Conservation (phyloP, 2,113 vertebrate genomes). For the Hippocampus guttulatus region DNA sequence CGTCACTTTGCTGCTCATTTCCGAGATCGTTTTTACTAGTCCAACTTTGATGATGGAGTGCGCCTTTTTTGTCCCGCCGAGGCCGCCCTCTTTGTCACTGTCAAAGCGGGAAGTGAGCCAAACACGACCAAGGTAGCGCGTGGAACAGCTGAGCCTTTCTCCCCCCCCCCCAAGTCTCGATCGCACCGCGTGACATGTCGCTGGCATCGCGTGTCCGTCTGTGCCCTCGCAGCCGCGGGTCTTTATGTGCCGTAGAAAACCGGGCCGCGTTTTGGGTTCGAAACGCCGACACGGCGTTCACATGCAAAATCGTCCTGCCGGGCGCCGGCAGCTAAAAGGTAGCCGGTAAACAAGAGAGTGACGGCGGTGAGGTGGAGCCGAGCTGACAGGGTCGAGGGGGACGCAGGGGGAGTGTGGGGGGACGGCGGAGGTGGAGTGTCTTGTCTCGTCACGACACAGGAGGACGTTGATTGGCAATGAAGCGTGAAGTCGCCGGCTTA, state of each 20-base stretch:
- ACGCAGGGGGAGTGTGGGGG: slow-evolving; percentile 24
- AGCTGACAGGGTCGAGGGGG: slow-evolving; percentile 51
- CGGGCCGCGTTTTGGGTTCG: slow-evolving; percentile 19
- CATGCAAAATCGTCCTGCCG: slow-evolving; percentile 28
- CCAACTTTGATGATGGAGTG: too few relatives aligned
- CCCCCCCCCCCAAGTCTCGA: background rate
- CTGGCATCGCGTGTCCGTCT: background rate
- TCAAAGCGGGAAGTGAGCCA: too few relatives aligned
- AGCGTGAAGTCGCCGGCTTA: slow-evolving; percentile 63
- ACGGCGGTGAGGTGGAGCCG: slow-evolving; percentile 44
- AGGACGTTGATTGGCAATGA: slow-evolving; percentile 69
- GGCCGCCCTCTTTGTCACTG: too few relatives aligned
- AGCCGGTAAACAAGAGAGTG: slow-evolving; percentile 34
- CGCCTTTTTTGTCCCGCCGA: too few relatives aligned
- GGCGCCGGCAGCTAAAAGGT: slow-evolving; percentile 44
- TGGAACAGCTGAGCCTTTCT: background rate
- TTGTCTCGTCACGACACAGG: slow-evolving; percentile 28
- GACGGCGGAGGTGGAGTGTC: slow-evolving; percentile 23
- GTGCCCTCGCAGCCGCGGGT: background rate
- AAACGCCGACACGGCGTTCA: slow-evolving; percentile 29
- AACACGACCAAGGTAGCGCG: background rate
- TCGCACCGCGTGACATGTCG: background rate
- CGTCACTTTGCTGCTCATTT: too few relatives aligned
- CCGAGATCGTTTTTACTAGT: too few relatives aligned
- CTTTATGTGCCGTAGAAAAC: slow-evolving; percentile 7